Conservation (phyloP, 2,888 invertebrate species). For the Pedicia rivosa region DNA sequence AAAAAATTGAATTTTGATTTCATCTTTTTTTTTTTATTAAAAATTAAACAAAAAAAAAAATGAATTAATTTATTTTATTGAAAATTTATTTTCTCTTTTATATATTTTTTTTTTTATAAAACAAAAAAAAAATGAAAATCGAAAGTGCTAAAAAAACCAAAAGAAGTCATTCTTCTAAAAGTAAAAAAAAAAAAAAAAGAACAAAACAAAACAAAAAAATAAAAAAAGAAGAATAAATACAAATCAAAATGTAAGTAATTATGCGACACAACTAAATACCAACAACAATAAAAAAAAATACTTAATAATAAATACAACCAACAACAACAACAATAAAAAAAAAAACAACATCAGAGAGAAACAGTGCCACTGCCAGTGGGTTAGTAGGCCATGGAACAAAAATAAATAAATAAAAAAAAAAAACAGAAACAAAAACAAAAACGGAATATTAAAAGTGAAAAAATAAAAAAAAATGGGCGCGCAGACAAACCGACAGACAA, state of each 20-base stretch:
- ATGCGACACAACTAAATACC: not conserved
- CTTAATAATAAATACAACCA: not conserved
- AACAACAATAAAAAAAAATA: not conserved
- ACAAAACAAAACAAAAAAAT: no score
- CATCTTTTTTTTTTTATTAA: not conserved
- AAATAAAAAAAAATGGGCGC: no score
- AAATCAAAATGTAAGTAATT: not conserved
- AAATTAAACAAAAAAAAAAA: not conserved
- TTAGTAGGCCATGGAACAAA: conserved; percentile 6
- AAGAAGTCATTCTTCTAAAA: not conserved
- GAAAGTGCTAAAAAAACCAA: conserved; percentile 2
- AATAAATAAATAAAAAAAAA: conserved; percentile 1
- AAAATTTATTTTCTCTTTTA: conserved; percentile 1
- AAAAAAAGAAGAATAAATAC: not conserved
- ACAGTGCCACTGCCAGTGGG: conserved; percentile 6
- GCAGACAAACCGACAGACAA: not conserved
- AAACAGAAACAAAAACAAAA: no score
- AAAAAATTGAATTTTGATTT: not conserved
- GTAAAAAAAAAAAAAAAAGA: not conserved
- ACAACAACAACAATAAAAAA: no score
- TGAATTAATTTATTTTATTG: not conserved
- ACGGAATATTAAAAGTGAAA: not conserved
- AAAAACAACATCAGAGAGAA: not conserved
- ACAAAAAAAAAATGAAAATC: not conserved
- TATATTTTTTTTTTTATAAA: conserved; percentile 1